Conservation (phyloP, 1,140 invertebrate species). For the Rhyzopertha dominica region DNA sequence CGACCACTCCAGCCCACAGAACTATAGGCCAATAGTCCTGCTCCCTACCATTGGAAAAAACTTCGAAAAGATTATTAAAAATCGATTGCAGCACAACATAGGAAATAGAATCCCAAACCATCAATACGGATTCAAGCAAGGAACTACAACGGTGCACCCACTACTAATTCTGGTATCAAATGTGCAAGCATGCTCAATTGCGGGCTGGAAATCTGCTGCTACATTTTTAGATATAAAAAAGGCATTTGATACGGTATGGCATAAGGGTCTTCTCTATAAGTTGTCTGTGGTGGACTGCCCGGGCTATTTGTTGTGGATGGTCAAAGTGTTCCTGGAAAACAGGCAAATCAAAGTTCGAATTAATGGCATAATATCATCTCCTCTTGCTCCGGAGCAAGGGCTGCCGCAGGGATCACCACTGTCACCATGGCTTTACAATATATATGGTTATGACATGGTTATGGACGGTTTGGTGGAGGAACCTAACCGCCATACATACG, state of each 20-base stretch:
- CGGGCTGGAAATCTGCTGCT: constrained; percentile 24
- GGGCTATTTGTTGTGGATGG: constrained; percentile 18
- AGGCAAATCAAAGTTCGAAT: constrained; percentile 22
- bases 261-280: constrained; percentile 31
- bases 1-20: constrained; percentile 17
- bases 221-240: constrained; percentile 31
- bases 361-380: too few relatives aligned
- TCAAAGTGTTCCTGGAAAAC: constrained; percentile 22
- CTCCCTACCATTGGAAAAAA: constrained; percentile 32
- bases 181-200: constrained; percentile 38
- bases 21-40: constrained; percentile 38
- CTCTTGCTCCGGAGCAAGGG: too few relatives aligned
- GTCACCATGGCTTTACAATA: too few relatives aligned
- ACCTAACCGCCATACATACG: too few relatives aligned
- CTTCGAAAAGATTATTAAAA: constrained; percentile 20
- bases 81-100: constrained; percentile 12
- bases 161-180: too few relatives aligned
- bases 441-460: too few relatives aligned
- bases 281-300: constrained; percentile 14
- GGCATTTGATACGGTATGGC: constrained; percentile 38
- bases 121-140: constrained; percentile 43
- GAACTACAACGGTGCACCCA: constrained; percentile 37
- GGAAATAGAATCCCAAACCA: constrained; percentile 26
- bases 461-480: too few relatives aligned
- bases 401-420: too few relatives aligned